Conservation (phyloP, 2,888 invertebrate species). For the Lymantria monacha region DNA sequence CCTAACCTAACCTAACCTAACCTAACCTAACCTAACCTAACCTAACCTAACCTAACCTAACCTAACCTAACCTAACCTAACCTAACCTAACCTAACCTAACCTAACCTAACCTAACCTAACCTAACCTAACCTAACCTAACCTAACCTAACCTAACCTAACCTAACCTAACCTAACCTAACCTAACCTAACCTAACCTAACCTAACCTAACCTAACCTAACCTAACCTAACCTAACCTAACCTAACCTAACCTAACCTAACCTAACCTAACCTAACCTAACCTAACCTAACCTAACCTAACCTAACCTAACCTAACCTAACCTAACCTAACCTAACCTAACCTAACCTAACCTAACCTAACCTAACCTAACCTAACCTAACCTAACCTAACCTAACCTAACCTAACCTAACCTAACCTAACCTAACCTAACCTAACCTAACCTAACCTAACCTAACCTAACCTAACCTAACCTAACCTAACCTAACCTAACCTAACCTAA, state of each 20-base stretch:
- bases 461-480: constrained; percentile 20
- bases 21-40: too few species aligned
- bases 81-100: too few species aligned
- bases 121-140: too few species aligned
- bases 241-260: constrained; percentile 8
- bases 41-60: too few species aligned
- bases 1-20: too few species aligned
- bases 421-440: constrained; percentile 3
- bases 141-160: too few species aligned
- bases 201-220: too few species aligned
- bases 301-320: constrained; percentile 12
- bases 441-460: constrained; percentile 13
- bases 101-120: too few species aligned
- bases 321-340: constrained; percentile 10
- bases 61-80: too few species aligned
- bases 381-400: constrained; percentile 5
- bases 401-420: constrained; percentile 5
- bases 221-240: constrained; percentile 8
- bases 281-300: constrained; percentile 18
- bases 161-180: too few species aligned
- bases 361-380: constrained; percentile 8
- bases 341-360: constrained; percentile 11
- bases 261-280: constrained; percentile 9
- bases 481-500: constrained; percentile 23
- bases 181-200: too few species aligned